These are phyloP conservation scores for Teleiodes luculella DNA, from an alignment of 2,888 invertebrate species.

Conservation along the genomic window DNA sequence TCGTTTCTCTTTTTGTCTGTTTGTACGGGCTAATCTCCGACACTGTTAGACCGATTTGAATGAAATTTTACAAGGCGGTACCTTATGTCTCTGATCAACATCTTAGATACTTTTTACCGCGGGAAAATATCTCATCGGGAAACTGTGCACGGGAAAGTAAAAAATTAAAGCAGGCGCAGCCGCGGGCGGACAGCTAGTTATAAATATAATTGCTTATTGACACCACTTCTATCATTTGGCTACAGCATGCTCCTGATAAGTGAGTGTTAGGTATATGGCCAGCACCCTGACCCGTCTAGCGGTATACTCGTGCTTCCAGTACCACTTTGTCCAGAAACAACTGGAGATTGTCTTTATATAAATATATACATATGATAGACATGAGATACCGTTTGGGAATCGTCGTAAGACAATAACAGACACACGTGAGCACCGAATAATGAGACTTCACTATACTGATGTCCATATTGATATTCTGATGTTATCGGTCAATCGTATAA, in stretches of 20 bases:
- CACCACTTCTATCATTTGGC: slow-evolving; percentile 54
- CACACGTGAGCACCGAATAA: slow-evolving; percentile 27
- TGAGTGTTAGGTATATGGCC: slow-evolving; percentile 41
- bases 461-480: slow-evolving; percentile 44
- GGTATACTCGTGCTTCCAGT: slow-evolving; percentile 37
- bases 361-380: neutral
- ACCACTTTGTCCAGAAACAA: slow-evolving; percentile 33
- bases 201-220: slow-evolving; percentile 65
- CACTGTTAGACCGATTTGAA: too few relatives aligned
- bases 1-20: too few relatives aligned
- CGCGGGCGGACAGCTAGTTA: too few relatives aligned
- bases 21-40: too few relatives aligned
- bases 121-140: too few relatives aligned
- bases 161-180: too few relatives aligned
- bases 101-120: too few relatives aligned
- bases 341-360: slow-evolving; percentile 8
- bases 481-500: slow-evolving; percentile 54
- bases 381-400: neutral
- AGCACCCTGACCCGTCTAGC: slow-evolving; percentile 51
- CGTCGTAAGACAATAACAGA: slow-evolving; percentile 15
- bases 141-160: too few relatives aligned
- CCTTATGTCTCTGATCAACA: too few relatives aligned
- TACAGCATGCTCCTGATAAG: slow-evolving; percentile 66
- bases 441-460: slow-evolving; percentile 33
- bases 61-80: too few relatives aligned